Evolutionary conservation across 2,797 vertebrate species (phyloP), one percentile per base, ranked within the genome.

Genomic region (Crenuchus spilurus): DNA sequence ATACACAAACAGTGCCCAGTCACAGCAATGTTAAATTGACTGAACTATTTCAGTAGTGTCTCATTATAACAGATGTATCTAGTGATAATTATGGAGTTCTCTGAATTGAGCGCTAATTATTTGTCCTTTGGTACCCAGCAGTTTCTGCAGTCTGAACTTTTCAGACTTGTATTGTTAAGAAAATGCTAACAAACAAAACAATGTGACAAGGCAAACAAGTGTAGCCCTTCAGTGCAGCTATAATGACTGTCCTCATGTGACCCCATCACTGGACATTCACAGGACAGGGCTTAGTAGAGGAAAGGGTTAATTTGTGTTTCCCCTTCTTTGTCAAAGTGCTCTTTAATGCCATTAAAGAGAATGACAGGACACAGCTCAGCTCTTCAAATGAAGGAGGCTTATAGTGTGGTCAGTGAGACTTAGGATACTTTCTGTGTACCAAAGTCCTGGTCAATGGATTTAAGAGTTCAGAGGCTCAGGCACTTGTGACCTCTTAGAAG

Each of bases 281-380:
- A 44, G 33, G 35, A 39, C 22, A 14, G 24, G 58, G 60, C 35
- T 63, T 44, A 63, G 14, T 16, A 9, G 3, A 61, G 3, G 6
- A 63, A 44, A 42, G 8, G 39, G 22, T 46, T 64, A 22, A 61
- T 35, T 37, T 37, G 35, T 41, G 13, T 41, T 22, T 61, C 20
- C 26, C 7, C 39, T 30, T n/a, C 2, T 44, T 44, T 18, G 14
- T 44, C 41, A 11, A n/a, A 64, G 1, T 64, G 26, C 24, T 46
- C 61, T 44, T 30, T 64, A 64, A 64, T 30, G 26, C 41, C 41
- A 37, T 64, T 64, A 44, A 41, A 24, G 46, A 63, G 24, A 63
- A 46, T n/a, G 16, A 64, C 11, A 18, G 41, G 24, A 31, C 41
- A 18, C 41, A 28, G 31, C 55, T 35, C 16, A 63, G 39, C 41